phyloP scores from a whole-genome alignment of 2,888 invertebrate species.

The Stegana nigrithorax region DNA sequence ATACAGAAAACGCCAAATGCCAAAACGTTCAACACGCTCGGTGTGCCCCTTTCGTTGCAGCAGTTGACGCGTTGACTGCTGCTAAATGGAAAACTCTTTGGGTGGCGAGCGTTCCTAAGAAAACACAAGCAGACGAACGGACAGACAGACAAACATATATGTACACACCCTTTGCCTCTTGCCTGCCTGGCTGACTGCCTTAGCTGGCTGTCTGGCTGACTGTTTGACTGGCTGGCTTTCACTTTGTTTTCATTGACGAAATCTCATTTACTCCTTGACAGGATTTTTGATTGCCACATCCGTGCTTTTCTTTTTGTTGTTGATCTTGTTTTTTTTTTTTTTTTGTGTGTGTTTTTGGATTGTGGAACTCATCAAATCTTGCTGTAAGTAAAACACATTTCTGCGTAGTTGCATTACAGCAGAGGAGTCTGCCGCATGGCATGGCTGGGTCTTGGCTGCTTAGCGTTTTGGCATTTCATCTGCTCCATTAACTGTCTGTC shows the following conservation, averaged over 20 bases:
- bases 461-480: no score
- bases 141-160: conserved; percentile 17
- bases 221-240: conserved; percentile 15
- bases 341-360: no score
- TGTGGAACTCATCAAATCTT: conserved; percentile 13
- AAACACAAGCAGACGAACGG: conserved; percentile 39
- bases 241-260: conserved; percentile 47
- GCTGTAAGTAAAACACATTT: conserved; percentile 36
- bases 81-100: conserved; percentile 58
- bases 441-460: no score
- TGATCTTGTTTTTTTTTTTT: neutral
- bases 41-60: neutral
- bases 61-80: conserved; percentile 47
- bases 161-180: conserved; percentile 19
- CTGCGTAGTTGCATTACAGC: no score
- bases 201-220: conserved; percentile 38
- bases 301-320: conserved; percentile 46
- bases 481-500: no score
- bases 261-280: conserved; percentile 63
- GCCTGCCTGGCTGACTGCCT: conserved; percentile 39
- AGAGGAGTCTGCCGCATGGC: no score
- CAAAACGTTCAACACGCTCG: neutral
- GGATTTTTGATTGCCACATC: conserved; percentile 65
- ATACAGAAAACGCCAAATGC: conserved; percentile 29
- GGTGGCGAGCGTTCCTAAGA: conserved; percentile 58